Conservation (phyloP, 2,797 vertebrate genomes). For the Falco naumanni region DNA sequence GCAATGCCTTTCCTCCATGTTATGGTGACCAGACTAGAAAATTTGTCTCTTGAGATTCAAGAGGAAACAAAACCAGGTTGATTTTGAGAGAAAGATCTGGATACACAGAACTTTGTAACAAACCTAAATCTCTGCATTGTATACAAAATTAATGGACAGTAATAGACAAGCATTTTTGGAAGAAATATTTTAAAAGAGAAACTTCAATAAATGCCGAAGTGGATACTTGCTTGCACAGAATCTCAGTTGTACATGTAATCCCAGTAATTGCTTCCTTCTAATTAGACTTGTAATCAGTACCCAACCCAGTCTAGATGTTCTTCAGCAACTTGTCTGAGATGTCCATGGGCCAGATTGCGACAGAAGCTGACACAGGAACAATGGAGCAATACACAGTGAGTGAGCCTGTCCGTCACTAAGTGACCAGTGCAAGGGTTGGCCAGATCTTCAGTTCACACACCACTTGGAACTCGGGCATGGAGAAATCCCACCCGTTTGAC, state of each 20-base stretch:
- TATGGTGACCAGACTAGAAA: not conserved
- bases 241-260: not conserved
- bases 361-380: not conserved
- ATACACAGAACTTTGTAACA: not conserved
- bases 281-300: slow-evolving; percentile 56
- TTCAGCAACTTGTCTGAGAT: slow-evolving; percentile 45
- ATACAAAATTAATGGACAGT: not conserved
- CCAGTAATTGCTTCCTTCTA: slow-evolving; percentile 56
- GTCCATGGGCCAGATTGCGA: slow-evolving; percentile 28
- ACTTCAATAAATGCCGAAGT: not conserved
- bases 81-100: not conserved
- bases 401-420: not conserved
- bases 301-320: slow-evolving; percentile 57
- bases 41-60: not conserved
- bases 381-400: not conserved
- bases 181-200: not conserved
- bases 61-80: not conserved
- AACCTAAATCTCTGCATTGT: not conserved
- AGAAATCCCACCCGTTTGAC: not conserved
- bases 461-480: not conserved
- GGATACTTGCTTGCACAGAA: slow-evolving; percentile 5
- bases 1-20: not conserved
- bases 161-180: not conserved
- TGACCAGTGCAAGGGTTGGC: not conserved
- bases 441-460: not conserved